Conservation (phyloP, 2,797 vertebrate genomes). For the Scolopax bukidnonensis region DNA sequence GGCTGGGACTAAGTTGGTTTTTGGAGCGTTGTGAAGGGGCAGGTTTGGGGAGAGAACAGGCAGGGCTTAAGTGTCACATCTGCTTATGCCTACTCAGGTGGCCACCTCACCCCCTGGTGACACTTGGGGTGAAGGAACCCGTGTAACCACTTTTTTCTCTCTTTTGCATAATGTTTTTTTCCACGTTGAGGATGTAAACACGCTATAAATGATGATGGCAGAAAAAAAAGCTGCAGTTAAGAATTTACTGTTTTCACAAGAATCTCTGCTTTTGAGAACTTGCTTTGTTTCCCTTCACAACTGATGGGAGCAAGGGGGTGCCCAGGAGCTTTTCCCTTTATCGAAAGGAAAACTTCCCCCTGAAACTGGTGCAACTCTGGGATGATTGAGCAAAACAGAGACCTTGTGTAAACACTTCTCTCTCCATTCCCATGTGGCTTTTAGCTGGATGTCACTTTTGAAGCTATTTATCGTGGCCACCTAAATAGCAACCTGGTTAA, state of each 20-base stretch:
- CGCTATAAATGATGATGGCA: not conserved
- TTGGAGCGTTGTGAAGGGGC: rapidly evolving
- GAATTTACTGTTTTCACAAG: not conserved
- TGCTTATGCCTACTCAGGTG: not conserved
- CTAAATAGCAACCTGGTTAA: not conserved
- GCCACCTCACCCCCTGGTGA: not conserved
- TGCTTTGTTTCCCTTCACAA: rapidly evolving
- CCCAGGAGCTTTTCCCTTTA: not conserved
- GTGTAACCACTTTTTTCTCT: not conserved
- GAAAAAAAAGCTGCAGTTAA: rapidly evolving
- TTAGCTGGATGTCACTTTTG: not conserved
- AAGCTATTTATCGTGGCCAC: rapidly evolving
- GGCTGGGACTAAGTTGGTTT: not conserved
- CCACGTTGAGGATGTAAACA: not conserved
- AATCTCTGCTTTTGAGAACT: not conserved
- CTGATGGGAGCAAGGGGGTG: not conserved
- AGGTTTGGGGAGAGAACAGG: not conserved
- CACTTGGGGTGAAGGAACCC: not conserved
- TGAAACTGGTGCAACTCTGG: not conserved
- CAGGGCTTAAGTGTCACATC: not conserved
- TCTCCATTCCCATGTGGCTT: rapidly evolving
- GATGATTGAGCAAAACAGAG: too few relatives aligned
- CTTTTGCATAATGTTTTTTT: not conserved
- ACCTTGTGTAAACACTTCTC: not conserved
- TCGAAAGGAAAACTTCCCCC: not conserved